Evolutionary conservation across 2,797 vertebrate species (phyloP), one percentile per base, ranked within the genome.

Genomic region (Alectoris magna): DNA sequence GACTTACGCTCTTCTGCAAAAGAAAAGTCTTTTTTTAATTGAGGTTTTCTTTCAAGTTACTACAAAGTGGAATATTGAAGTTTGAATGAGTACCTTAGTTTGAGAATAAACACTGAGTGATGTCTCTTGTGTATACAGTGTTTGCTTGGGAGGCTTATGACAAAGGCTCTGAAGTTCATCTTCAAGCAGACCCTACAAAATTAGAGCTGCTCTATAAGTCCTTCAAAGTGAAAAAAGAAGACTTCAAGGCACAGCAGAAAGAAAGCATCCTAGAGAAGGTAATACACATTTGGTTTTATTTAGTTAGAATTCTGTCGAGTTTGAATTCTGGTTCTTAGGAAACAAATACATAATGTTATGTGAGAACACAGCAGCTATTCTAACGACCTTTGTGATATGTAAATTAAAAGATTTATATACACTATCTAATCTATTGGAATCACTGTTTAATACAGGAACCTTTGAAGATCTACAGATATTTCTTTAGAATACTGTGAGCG

Each of bases 101-200:
- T 63, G 67, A 53, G 67, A 86, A 41, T 58, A 86, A 90, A 29
- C 44, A 27, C 2, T 95, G 80, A 95, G 14, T 67, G 43, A 72
- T 76, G 67, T 5, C 31, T 91, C 34, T 87, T 95, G 41, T 93
- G 21, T 81, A 13, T 53, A 17, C 94, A 99, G 99, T 99, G 95
- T 99, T 99, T 97, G 99, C 99, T 18, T 99, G 99, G 99, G 99
- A 99, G 97, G 99, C 99, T 63, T 99, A 99, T 79, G 99, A 99
- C 96, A 99, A 99, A 95, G 99, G 99, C 62, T 99, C 99, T 6
- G 99, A 99, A 95, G 99, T 99, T 86, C 99, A 99, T 96, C 99
- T 99, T 63, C 99, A 99, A 96, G 99, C 99, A 1, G 99, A 99
- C 92, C 99, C 99, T 71, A 99, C 99, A 74, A 99, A 99, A 92